Evolutionary conservation across 2,888 invertebrate species (phyloP).

Genomic region (Elmis aenea): DNA sequence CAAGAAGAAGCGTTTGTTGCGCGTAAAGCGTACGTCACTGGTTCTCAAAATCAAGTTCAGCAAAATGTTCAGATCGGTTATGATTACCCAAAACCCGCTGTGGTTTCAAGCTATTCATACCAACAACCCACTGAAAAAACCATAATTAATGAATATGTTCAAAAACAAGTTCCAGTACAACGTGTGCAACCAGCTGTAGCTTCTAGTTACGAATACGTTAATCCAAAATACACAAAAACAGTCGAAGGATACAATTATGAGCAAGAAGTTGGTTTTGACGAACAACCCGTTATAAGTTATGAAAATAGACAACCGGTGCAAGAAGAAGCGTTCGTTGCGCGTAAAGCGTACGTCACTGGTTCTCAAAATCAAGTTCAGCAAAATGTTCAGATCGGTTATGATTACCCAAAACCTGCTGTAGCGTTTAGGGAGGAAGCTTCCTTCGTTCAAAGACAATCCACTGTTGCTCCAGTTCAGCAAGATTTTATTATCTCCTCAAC

Average conservation of each 20-base stretch:
- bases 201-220: too few relatives aligned
- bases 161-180: slow-evolving; percentile 4
- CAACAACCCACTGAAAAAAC: slow-evolving; percentile 11
- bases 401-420: slow-evolving; percentile 22
- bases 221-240: too few relatives aligned
- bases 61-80: slow-evolving; percentile 29
- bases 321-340: slow-evolving; percentile 32
- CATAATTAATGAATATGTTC: slow-evolving; percentile 3
- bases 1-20: slow-evolving; percentile 2
- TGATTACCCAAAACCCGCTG: slow-evolving; percentile 33
- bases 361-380: slow-evolving; percentile 12
- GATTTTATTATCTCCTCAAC: slow-evolving; percentile 1
- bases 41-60: slow-evolving; percentile 15
- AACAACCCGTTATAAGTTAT: slow-evolving; percentile 3
- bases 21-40: slow-evolving; percentile 38
- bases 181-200: slow-evolving; percentile 17
- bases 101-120: slow-evolving; percentile 39
- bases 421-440: slow-evolving; percentile 26
- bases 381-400: slow-evolving; percentile 19
- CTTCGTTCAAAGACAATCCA: not conserved
- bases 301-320: not conserved
- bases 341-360: slow-evolving; percentile 38
- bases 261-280: too few relatives aligned
- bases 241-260: too few relatives aligned
- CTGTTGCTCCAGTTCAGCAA: not conserved